phyloP scores from a whole-genome alignment of 2,797 vertebrate genomes.

The Gastrophryne carolinensis region DNA sequence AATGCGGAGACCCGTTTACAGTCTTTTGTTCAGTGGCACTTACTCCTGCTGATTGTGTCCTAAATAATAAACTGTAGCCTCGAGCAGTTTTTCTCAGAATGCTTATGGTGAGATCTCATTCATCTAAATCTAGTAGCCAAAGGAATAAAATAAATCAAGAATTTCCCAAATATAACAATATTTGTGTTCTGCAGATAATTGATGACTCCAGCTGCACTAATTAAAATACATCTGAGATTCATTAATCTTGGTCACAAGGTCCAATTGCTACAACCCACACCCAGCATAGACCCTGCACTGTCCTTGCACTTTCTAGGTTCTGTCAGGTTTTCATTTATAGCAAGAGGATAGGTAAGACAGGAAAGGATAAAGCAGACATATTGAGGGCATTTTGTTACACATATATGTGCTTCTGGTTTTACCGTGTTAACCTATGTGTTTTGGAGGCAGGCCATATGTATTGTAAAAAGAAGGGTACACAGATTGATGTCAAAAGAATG shows the following conservation, averaged over 20 bases:
- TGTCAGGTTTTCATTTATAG: constrained; percentile 47
- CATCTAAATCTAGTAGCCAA: constrained; percentile 91
- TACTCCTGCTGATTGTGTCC: constrained; percentile 77
- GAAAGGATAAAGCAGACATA: constrained; percentile 31
- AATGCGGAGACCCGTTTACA: constrained; percentile 67
- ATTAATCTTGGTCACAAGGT: constrained; percentile 95
- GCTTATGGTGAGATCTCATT: constrained; percentile 94
- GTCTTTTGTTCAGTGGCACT: constrained; percentile 65
- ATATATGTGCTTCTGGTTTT: background rate
- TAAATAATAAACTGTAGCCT: constrained; percentile 80
- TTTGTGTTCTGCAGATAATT: constrained; percentile 96
- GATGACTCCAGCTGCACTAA: constrained; percentile 94
- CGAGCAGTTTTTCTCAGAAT: constrained; percentile 74
- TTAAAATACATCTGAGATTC: constrained; percentile 93
- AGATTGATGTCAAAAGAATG: no score
- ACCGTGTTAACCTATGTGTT: background rate
- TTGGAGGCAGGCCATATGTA: background rate
- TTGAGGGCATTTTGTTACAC: constrained; percentile 16
- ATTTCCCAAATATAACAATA: constrained; percentile 99
- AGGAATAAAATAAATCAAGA: constrained; percentile 97
- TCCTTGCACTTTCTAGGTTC: constrained; percentile 57
- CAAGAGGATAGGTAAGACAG: constrained; percentile 38
- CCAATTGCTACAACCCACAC: constrained; percentile 83
- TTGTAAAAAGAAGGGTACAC: no score
- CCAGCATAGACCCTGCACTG: constrained; percentile 63